phyloP scores from a whole-genome alignment of 2,797 vertebrate genomes.

The Poeciliopsis paucimaculata region DNA sequence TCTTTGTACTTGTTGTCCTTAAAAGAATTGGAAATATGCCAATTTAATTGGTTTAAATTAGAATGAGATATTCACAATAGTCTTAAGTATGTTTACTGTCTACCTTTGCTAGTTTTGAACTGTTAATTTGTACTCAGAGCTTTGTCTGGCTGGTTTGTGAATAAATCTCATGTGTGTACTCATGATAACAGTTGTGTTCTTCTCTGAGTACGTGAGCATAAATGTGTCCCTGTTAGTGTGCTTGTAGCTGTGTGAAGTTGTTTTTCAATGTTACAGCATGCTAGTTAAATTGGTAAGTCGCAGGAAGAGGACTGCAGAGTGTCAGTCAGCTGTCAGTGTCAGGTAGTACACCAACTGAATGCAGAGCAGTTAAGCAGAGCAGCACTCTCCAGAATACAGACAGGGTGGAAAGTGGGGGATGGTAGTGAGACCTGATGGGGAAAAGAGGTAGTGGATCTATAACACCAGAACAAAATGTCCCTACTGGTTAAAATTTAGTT shows the following conservation, averaged over 20 bases:
- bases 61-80: background rate
- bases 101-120: slow-evolving; percentile 8
- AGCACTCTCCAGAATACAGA: slow-evolving; percentile 11
- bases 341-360: slow-evolving; percentile 32
- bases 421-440: background rate
- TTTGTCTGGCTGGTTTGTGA: slow-evolving; percentile 2
- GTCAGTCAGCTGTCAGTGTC: slow-evolving; percentile 51
- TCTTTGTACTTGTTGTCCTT: background rate
- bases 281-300: slow-evolving; percentile 39
- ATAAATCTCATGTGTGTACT: background rate
- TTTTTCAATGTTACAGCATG: slow-evolving; percentile 16
- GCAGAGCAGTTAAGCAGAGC: slow-evolving; percentile 20
- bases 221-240: background rate
- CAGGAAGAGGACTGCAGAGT: slow-evolving; percentile 28
- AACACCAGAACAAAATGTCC: background rate
- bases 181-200: slow-evolving; percentile 1
- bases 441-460: background rate
- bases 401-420: background rate
- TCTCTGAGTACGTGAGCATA: background rate
- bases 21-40: slow-evolving; percentile 1
- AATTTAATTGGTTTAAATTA: background rate
- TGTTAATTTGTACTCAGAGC: slow-evolving; percentile 6
- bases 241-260: background rate
- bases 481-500: background rate
- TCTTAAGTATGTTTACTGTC: background rate